Conservation (phyloP, 2,888 invertebrate genomes). For the Dicranocentrus wangi region DNA sequence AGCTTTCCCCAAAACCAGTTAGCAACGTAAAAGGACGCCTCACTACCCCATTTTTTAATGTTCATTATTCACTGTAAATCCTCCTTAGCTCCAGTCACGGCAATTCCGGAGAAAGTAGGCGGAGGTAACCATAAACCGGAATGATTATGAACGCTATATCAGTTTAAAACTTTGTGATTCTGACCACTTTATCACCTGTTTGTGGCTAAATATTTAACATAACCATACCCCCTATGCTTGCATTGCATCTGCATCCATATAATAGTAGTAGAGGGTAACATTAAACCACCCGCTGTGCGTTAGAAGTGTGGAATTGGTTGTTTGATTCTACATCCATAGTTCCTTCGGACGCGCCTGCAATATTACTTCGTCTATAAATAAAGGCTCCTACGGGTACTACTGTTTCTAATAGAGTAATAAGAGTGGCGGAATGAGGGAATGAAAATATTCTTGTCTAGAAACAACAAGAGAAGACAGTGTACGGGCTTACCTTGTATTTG, state of each 20-base stretch:
- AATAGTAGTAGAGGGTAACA: too few species aligned
- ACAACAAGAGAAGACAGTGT: conserved; percentile 14
- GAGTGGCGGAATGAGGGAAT: conserved; percentile 7
- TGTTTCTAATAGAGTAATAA: not conserved
- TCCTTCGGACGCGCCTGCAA: conserved; percentile 28
- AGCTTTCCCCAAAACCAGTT: too few species aligned
- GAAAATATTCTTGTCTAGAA: conserved; percentile 26
- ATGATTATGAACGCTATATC: conserved; percentile 15
- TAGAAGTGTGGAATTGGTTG: not conserved
- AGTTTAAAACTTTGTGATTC: conserved; percentile 3
- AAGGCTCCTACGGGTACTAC: conserved; percentile 28
- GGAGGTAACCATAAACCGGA: not conserved
- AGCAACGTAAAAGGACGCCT: too few species aligned
- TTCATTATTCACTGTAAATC: too few species aligned
- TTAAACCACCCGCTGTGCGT: too few species aligned
- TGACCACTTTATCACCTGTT: not conserved
- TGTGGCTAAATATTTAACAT: not conserved
- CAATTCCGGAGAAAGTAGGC: not conserved
- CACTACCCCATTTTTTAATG: too few species aligned
- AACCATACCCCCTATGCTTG: too few species aligned
- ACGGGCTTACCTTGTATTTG: conserved; percentile 7
- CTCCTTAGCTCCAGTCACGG: too few species aligned
- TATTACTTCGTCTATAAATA: conserved; percentile 37
- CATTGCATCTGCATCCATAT: too few species aligned
- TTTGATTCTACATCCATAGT: not conserved